Percentiles rank a stretch among this genome's conserved stretches.
Evolutionary conservation across 2,797 vertebrate species (phyloP).

Genomic region (Hipposideros larvatus): DNA sequence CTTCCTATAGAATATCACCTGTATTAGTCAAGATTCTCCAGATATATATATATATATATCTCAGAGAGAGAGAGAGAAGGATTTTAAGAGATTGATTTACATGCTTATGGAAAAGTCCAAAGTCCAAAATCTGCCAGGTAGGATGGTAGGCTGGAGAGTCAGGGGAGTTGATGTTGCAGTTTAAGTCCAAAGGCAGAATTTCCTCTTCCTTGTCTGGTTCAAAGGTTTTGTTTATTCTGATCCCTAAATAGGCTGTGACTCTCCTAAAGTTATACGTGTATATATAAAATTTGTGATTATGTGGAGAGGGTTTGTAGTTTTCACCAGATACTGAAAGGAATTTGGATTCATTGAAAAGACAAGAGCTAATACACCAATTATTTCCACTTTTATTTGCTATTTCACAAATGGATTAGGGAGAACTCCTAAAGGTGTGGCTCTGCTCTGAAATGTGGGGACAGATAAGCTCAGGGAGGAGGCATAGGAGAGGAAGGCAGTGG

Average conservation of each 20-base stretch:
- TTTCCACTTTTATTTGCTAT: background rate
- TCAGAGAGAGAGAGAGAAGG: background rate
- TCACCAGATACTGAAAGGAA: background rate
- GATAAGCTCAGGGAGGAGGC: background rate
- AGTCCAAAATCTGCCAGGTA: background rate
- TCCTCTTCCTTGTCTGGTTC: background rate
- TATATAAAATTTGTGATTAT: background rate
- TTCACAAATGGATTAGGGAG: background rate
- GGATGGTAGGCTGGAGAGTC: background rate
- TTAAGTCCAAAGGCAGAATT: background rate
- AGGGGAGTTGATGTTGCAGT: background rate
- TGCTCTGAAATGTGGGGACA: background rate
- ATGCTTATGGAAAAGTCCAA: background rate
- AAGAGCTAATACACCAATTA: background rate
- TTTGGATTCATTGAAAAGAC: background rate
- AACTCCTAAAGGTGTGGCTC: background rate
- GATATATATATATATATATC: no score
- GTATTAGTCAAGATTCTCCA: background rate
- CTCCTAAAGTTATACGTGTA: background rate
- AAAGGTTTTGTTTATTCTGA: background rate
- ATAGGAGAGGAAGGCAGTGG: background rate
- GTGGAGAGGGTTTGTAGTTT: background rate
- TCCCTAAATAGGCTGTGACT: background rate
- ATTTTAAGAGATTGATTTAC: background rate
- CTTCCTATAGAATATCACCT: background rate